Conservation (phyloP, 2,888 invertebrate genomes). For the Fragum whitleyi region DNA sequence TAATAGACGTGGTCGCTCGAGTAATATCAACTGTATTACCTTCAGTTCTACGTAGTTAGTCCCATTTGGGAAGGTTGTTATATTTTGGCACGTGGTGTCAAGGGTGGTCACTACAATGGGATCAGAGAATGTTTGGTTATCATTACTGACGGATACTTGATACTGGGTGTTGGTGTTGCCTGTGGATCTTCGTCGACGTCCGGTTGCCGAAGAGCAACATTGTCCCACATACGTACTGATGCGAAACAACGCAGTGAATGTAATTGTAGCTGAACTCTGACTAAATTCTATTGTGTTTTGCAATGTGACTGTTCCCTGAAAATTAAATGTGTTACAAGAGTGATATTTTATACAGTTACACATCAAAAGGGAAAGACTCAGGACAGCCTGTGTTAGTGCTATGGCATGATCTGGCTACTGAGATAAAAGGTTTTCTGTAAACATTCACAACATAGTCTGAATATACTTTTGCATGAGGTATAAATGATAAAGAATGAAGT, state of each 20-base stretch:
- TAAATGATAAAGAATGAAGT: too few relatives aligned
- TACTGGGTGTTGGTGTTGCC: neutral
- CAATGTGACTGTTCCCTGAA: neutral
- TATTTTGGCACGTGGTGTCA: slow-evolving; percentile 21
- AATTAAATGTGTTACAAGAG: neutral
- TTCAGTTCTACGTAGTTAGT: neutral
- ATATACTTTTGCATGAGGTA: too few relatives aligned
- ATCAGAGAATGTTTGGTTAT: neutral
- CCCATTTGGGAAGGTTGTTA: slow-evolving; percentile 6
- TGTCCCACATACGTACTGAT: neutral
- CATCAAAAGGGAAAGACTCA: too few relatives aligned
- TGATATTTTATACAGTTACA: too few relatives aligned
- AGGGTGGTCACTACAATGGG: neutral
- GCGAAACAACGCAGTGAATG: too few relatives aligned
- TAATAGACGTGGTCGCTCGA: too few relatives aligned
- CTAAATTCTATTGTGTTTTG: neutral
- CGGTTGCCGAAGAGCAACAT: neutral
- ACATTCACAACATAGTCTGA: too few relatives aligned
- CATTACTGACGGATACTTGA: neutral
- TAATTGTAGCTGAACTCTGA: neutral
- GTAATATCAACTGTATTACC: neutral
- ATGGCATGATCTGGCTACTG: too few relatives aligned
- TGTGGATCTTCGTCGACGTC: neutral
- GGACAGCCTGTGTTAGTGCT: too few relatives aligned
- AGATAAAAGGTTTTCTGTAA: too few relatives aligned